Base-by-base conservation (phyloP, 2,888 invertebrate species). In the Micoletzkya japonica region DNA sequence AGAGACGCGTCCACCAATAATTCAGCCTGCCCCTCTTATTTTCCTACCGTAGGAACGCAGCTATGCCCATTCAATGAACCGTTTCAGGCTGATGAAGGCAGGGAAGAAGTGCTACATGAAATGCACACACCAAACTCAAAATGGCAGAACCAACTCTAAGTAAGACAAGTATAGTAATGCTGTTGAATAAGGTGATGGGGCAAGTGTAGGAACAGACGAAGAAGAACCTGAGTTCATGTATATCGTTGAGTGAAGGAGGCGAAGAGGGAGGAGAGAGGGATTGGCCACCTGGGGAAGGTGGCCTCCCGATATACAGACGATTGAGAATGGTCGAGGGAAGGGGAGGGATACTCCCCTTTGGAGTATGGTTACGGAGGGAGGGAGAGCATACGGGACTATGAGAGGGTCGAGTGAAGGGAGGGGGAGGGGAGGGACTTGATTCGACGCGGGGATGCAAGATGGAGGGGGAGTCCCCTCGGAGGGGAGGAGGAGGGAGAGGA, bases 241-340 rank as follows among this genome's bases (percentile, higher is more conserved):
- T 57, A 26, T 32, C 68, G 44, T 68, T 57, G 39, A 68, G 68
- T 14, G 68, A 68, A n/a, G 68, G 68, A 20, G 68, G 68, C 28
- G 68, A 68, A 4, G 68, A 68, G 32, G 68, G 68, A 6, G 68
- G 68, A 24, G 68, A 68, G 28, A 68, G 58, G 68, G 68, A 68
- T 57, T 57, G 57, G 57, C 68, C 68, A 49, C 58, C 68, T 30
- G 68, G 68, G n/a, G 68, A 68, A 4, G 57, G 68, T 24, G 68
- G 68, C 39, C 68, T 44, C 57, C 49, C 57, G 34, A 68, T 68
- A 34, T 68, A 68, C 44, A 68, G 68, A 57, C 68, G 68, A 49
- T 68, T 68, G 58, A 68, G 68, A 50, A 68, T 68, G 56, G 68
- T 58, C 32, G 58, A 17, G 39, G 54, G 28, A 30, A 49, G 60